Conservation (phyloP, 2,888 invertebrate genomes). For the Eueremaeus valkanovi region DNA sequence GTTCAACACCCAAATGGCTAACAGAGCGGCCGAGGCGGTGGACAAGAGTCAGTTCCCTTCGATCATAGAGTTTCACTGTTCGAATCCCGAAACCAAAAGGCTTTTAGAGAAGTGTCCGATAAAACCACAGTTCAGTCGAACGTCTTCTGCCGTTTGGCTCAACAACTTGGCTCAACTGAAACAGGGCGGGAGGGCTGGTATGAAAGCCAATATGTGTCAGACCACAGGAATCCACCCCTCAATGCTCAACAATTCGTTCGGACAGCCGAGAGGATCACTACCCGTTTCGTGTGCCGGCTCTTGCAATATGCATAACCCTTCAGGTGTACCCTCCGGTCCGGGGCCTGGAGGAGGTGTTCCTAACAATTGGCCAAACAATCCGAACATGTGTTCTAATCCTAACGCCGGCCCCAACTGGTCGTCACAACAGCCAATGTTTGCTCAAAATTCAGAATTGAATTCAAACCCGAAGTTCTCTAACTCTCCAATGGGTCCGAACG, state of each 20-base stretch:
- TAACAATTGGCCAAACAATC: slow-evolving; percentile 29
- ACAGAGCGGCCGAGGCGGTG: slow-evolving; percentile 90
- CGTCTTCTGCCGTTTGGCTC: slow-evolving; percentile 74
- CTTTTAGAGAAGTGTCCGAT: slow-evolving; percentile 90
- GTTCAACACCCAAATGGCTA: slow-evolving; percentile 88
- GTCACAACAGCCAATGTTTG: slow-evolving; percentile 34
- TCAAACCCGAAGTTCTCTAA: slow-evolving; percentile 13
- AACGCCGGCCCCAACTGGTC: slow-evolving; percentile 20
- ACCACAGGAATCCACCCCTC: slow-evolving; percentile 40
- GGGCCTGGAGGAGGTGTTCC: slow-evolving; percentile 36
- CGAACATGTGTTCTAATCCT: slow-evolving; percentile 27
- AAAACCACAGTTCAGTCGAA: slow-evolving; percentile 78
- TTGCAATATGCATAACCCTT: slow-evolving; percentile 43
- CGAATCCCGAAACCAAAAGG: slow-evolving; percentile 89
- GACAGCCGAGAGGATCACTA: slow-evolving; percentile 38
- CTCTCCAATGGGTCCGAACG: slow-evolving; percentile 47
- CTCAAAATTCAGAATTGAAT: slow-evolving; percentile 31
- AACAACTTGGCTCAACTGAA: slow-evolving; percentile 68
- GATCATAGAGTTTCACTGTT: slow-evolving; percentile 91
- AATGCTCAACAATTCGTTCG: slow-evolving; percentile 41
- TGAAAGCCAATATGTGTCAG: slow-evolving; percentile 40
- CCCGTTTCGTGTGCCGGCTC: slow-evolving; percentile 42
- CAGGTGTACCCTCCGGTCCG: slow-evolving; percentile 38
- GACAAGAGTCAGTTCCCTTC: slow-evolving; percentile 81
- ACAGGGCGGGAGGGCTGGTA: slow-evolving; percentile 44